Conservation (phyloP, 2,888 invertebrate species). For the Scrobipalpa costella region DNA sequence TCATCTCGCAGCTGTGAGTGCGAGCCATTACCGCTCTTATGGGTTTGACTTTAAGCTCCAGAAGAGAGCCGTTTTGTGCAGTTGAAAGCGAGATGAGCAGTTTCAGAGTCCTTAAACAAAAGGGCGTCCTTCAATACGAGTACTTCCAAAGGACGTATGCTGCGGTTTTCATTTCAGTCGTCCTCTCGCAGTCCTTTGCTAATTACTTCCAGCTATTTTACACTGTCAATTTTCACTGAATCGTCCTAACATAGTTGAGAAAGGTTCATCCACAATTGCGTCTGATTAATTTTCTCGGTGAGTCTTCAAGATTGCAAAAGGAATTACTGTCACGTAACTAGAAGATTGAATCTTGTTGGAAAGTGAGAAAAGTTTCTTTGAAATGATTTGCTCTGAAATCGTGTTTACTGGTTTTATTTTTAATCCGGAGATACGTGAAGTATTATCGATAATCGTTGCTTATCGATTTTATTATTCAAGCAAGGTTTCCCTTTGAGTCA, state of each 20-base stretch:
- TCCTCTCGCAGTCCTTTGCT: constrained; percentile 47
- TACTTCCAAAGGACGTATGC: constrained; percentile 62
- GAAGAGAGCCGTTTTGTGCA: constrained; percentile 24
- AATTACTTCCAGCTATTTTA: constrained; percentile 36
- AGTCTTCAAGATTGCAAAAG: constrained; percentile 15
- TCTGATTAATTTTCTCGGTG: constrained; percentile 12
- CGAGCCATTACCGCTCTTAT: constrained; percentile 42
- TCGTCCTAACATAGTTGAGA: not conserved
- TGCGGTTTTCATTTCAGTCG: constrained; percentile 68
- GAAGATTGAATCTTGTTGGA: constrained; percentile 7
- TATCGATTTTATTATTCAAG: constrained; percentile 6
- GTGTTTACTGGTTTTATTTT: not conserved
- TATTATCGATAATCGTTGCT: not conserved
- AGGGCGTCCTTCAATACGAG: constrained; percentile 69
- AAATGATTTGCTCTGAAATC: not conserved
- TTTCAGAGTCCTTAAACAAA: constrained; percentile 54
- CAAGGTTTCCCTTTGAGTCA: constrained; percentile 12
- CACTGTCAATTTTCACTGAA: constrained; percentile 8
- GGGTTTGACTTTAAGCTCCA: constrained; percentile 8
- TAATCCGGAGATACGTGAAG: too few relatives aligned
- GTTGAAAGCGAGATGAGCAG: constrained; percentile 64
- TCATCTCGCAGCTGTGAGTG: constrained; percentile 39
- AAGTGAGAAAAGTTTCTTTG: constrained; percentile 4
- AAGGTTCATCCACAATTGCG: too few relatives aligned
- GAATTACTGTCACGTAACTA: constrained; percentile 6